These are phyloP conservation scores for Cosmia trapezina DNA, from an alignment of 2,888 invertebrate species.

Conservation along the genomic window DNA sequence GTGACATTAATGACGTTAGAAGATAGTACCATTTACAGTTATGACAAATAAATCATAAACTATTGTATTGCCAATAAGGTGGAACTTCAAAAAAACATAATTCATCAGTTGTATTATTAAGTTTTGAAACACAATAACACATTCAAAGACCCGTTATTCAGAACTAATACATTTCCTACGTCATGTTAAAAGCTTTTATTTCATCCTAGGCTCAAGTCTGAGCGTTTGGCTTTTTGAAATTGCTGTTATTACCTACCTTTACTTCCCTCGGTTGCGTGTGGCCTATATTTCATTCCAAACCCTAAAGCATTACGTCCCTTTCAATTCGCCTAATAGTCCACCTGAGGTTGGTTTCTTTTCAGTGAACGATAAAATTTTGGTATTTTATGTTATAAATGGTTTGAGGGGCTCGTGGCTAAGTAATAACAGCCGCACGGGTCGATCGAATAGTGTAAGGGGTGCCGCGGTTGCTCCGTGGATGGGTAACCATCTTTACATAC, in stretches of 20 bases:
- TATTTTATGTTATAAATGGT: constrained; percentile 30
- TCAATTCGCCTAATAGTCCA: constrained; percentile 55
- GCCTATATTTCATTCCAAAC: constrained; percentile 42
- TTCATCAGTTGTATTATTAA: not conserved
- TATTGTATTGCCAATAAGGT: too few relatives aligned
- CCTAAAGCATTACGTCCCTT: constrained; percentile 40
- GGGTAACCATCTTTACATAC: too few relatives aligned
- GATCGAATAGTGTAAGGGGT: too few relatives aligned
- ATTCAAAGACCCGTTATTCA: constrained; percentile 14
- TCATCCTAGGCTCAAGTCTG: constrained; percentile 31
- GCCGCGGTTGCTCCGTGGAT: too few relatives aligned
- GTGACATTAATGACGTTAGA: too few relatives aligned
- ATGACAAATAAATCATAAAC: too few relatives aligned
- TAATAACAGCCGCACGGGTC: too few relatives aligned
- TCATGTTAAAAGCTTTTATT: constrained; percentile 42
- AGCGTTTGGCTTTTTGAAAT: constrained; percentile 49
- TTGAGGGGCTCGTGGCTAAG: too few relatives aligned
- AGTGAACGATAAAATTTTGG: constrained; percentile 44
- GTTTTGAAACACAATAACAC: constrained; percentile 25
- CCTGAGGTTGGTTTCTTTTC: constrained; percentile 50
- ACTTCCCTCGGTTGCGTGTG: constrained; percentile 32
- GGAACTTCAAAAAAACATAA: not conserved
- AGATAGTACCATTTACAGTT: too few relatives aligned
- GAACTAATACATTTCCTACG: constrained; percentile 26
- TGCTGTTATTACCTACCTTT: constrained; percentile 51